phyloP scores from a whole-genome alignment of 2,797 vertebrate genomes.

The Hyperoplus immaculatus region DNA sequence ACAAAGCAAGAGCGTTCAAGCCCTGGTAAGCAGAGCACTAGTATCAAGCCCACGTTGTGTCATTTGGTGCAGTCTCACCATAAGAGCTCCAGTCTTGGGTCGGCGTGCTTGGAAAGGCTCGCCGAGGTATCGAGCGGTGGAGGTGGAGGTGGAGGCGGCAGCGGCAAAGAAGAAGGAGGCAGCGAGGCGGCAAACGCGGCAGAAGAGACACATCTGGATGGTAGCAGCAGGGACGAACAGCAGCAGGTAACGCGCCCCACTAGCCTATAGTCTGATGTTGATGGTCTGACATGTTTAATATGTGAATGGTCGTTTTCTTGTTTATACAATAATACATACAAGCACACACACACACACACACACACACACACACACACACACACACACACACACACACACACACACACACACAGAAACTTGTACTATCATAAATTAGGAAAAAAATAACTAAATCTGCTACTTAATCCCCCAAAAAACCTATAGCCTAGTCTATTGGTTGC shows the following conservation, averaged over 20 bases:
- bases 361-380: too few relatives aligned
- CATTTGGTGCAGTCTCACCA: constrained; percentile 88
- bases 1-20: too few relatives aligned
- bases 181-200: constrained; percentile 25
- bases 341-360: too few relatives aligned
- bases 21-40: too few relatives aligned
- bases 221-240: constrained; percentile 4
- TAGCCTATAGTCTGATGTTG: too few relatives aligned
- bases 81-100: constrained; percentile 89
- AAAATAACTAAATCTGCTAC: too few relatives aligned
- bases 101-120: constrained; percentile 84
- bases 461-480: too few relatives aligned
- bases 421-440: too few relatives aligned
- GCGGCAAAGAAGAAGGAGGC: background rate
- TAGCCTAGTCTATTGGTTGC: too few relatives aligned
- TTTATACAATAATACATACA: too few relatives aligned
- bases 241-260: constrained; percentile 23
- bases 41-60: constrained; percentile 66
- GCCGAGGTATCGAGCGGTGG: constrained; percentile 46
- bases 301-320: background rate
- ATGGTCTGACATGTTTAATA: background rate
- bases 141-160: background rate
- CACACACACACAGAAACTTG: background rate
- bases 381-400: too few relatives aligned
- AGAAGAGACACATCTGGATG: constrained; percentile 36